phyloP scores from a whole-genome alignment of 2,888 invertebrate species.

The Aphrophora alni region DNA sequence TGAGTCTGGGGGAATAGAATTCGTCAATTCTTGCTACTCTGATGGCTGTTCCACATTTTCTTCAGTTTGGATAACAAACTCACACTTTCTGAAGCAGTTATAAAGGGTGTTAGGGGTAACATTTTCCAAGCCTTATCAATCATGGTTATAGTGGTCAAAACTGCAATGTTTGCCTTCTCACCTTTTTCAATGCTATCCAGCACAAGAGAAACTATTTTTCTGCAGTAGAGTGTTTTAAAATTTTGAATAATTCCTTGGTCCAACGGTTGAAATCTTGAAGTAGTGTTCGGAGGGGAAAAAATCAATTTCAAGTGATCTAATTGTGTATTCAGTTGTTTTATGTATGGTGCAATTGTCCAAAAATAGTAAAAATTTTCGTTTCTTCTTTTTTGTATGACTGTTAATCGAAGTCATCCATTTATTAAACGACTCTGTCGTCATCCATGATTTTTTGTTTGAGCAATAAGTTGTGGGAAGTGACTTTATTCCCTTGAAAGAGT shows the following conservation, averaged over 20 bases:
- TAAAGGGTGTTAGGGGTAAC: constrained; percentile 43
- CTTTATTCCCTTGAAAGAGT: constrained; percentile 51
- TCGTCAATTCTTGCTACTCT: too few species aligned
- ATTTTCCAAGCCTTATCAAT: constrained; percentile 39
- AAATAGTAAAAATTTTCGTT: background rate
- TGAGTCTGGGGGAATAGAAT: too few species aligned
- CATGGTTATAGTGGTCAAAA: constrained; percentile 32
- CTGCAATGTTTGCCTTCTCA: constrained; percentile 2
- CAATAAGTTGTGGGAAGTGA: constrained; percentile 51
- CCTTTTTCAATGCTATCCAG: background rate
- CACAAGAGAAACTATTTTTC: background rate
- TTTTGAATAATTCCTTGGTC: constrained; percentile 39
- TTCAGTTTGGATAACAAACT: too few species aligned
- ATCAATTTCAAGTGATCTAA: constrained; percentile 31
- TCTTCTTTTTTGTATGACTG: constrained; percentile 14
- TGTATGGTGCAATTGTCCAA: constrained; percentile 39
- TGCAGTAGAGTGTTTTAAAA: background rate
- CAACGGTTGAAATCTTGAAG: constrained; percentile 27
- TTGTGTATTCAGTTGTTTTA: background rate
- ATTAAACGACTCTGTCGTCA: background rate
- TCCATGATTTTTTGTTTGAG: constrained; percentile 46
- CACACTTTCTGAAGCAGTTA: constrained; percentile 38
- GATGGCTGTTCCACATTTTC: too few species aligned
- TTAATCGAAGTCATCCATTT: constrained; percentile 49
- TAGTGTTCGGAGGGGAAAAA: constrained; percentile 32